Evolutionary conservation across 2,888 invertebrate species (phyloP).

Genomic region (Perithous albicinctus): DNA sequence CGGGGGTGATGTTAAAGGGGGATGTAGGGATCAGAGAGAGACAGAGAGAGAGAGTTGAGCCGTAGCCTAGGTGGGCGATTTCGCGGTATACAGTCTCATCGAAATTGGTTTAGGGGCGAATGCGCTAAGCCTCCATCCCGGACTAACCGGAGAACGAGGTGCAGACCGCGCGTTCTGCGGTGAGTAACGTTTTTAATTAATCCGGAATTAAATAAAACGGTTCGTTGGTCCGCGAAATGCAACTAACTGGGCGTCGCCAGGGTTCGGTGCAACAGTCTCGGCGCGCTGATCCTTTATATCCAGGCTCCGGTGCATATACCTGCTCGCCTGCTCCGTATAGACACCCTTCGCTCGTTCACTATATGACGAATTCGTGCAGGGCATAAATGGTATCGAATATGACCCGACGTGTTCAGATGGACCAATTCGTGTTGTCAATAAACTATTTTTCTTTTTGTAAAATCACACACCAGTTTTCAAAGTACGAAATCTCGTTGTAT

Average conservation of each 20-base stretch:
- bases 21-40: constrained; percentile 18
- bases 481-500: too few species aligned
- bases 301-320: neutral
- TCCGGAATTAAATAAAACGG: constrained; percentile 74
- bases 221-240: constrained; percentile 70
- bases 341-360: neutral
- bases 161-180: constrained; percentile 59
- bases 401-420: too few species aligned
- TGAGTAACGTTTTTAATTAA: constrained; percentile 74
- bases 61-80: constrained; percentile 31
- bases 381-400: too few species aligned
- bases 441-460: too few species aligned
- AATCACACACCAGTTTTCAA: too few species aligned
- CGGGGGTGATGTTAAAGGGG: neutral
- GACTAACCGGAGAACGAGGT: neutral
- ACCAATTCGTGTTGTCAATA: too few species aligned
- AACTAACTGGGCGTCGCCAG: constrained; percentile 63
- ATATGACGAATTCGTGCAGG: neutral
- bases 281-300: constrained; percentile 35
- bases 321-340: neutral
- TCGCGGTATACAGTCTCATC: constrained; percentile 54
- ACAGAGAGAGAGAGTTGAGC: constrained; percentile 27
- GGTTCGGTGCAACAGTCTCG: constrained; percentile 34
- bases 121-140: constrained; percentile 50
- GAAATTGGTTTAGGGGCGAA: constrained; percentile 63